These are phyloP conservation scores for Cyanoliseus patagonus DNA, from an alignment of 2,113 vertebrate species.

Conservation along the genomic window DNA sequence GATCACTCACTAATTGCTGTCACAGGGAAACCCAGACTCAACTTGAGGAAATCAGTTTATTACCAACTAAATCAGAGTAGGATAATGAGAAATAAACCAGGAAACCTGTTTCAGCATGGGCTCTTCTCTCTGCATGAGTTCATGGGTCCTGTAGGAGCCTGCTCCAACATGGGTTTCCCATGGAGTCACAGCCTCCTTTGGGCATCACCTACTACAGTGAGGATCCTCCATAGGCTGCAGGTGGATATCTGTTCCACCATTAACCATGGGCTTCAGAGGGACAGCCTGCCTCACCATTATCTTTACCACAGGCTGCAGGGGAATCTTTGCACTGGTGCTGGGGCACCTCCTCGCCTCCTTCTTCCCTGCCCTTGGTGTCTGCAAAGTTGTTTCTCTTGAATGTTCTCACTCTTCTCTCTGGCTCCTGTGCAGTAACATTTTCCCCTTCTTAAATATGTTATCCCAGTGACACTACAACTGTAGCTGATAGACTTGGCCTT, in stretches of 20 bases:
- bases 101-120: background rate
- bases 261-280: background rate
- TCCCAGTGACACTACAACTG: background rate
- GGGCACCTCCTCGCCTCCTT: background rate
- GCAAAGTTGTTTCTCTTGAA: background rate
- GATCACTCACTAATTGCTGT: background rate
- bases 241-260: background rate
- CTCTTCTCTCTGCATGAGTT: background rate
- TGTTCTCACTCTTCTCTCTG: background rate
- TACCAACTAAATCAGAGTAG: background rate
- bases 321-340: background rate
- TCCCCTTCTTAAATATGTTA: background rate
- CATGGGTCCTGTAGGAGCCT: background rate
- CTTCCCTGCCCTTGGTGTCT: background rate
- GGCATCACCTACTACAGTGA: background rate
- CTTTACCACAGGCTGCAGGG: background rate
- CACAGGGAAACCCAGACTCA: background rate
- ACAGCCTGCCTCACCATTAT: background rate
- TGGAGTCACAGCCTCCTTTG: background rate
- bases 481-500: background rate
- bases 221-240: background rate
- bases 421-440: background rate
- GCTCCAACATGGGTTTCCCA: background rate
- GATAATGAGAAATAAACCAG: background rate
- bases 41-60: background rate